phyloP scores from a whole-genome alignment of 2,797 vertebrate species.

The Tenualosa ilisha region DNA sequence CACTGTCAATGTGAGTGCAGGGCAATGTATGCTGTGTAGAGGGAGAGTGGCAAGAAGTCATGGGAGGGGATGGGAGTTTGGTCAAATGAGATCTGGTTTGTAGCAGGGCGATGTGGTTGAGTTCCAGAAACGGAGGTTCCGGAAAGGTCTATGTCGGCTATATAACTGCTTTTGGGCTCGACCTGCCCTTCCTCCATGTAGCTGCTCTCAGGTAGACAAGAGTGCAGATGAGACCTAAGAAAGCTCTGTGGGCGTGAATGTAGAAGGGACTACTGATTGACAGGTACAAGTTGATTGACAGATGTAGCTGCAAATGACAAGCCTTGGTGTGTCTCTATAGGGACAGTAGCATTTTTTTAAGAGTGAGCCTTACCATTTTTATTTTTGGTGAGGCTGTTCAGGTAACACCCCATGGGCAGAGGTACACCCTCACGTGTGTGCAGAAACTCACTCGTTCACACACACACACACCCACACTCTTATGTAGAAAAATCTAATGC shows the following conservation, averaged over 20 bases:
- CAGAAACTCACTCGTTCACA: background rate
- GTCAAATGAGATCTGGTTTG: background rate
- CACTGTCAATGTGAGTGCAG: background rate
- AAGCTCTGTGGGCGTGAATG: conserved; percentile 40
- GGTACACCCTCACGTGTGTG: background rate
- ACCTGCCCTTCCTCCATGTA: background rate
- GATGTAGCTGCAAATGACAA: conserved; percentile 55
- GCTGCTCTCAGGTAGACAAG: conserved; percentile 36
- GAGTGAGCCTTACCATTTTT: background rate
- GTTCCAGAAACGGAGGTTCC: background rate
- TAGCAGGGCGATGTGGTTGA: background rate
- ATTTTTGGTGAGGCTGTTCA: background rate
- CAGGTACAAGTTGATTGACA: conserved; percentile 32
- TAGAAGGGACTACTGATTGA: conserved; percentile 45
- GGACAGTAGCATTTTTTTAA: background rate
- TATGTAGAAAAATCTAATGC: background rate
- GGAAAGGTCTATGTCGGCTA: background rate
- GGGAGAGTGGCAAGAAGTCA: background rate
- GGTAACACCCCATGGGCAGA: background rate
- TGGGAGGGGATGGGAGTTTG: background rate
- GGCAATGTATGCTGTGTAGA: background rate
- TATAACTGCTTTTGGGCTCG: background rate
- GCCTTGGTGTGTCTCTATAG: conserved; percentile 47
- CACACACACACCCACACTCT: background rate
- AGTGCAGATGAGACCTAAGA: conserved; percentile 29